Base-by-base conservation (phyloP, 2,888 invertebrate genomes). In the Leptinotarsa rubiginosa region DNA sequence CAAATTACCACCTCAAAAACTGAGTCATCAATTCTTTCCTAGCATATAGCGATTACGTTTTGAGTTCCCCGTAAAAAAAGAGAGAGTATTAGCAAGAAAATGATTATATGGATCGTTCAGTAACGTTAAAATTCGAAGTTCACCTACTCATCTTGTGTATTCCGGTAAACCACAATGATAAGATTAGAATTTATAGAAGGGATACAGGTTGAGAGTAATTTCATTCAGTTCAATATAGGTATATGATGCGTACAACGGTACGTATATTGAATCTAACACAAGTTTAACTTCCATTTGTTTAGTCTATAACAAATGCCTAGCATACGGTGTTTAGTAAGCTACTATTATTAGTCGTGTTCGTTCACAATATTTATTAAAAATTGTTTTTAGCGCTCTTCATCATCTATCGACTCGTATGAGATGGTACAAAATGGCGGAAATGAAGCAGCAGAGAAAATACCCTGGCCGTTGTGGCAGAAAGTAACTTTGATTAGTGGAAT, bases 391-490 rank as follows among this genome's bases (percentile, higher is more conserved):
- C 54, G 69, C 15, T 59, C 69, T 13, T 52, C 49, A 4, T 73
- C 73, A 7, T 41, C 10, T 41, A 16, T 56, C n/a, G 66, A 73
- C 22, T 56, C 69, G 5, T 69, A 56, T 18, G 59, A 31, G 4
- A 49, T 47, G 22, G 65, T 65, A 18, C 25, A 18, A 22, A 69
- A 18, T n/a, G 59, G 15, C 1, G 68, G 18, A 3, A 50, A 25
- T 16, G 5, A 25, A 4, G 47, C 15, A 12, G 13, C n/a, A 15
- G 7, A 15, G 13, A 56, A 69, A 47, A 47, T 25, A 7, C n/a
- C 52, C 47, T 79, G 78, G 77, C 72, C 67, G 13, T 31, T 75
- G 52, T 80, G 80, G 79, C 77, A 81, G 65, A 79, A 75, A 66
- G 71, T 78, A 52, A 25, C 78, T 22, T 62, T 80, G 41, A 76